Base-by-base conservation (phyloP, 2,888 invertebrate species). In the Invenusta paracnida region DNA sequence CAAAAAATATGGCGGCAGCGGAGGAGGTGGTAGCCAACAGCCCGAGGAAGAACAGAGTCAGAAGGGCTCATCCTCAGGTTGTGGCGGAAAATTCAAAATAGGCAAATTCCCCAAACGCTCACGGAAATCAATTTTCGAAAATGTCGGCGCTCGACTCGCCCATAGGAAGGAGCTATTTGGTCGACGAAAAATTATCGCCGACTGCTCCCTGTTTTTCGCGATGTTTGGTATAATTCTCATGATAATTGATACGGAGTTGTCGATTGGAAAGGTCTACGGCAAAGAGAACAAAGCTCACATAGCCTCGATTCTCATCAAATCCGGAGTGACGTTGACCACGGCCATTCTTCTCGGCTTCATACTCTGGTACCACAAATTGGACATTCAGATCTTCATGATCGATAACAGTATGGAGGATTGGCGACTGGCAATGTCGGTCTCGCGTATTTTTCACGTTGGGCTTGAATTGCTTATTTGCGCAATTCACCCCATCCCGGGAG, bases 391-490 rank as follows among this genome's bases (percentile, higher is more conserved):
- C 11, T 91, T 89, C 87, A 90, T 90, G 87, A 89, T 90, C 17
- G 90, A 91, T 88, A 91, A 91, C 85, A 89, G 90, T 13, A 89
- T 91, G 84, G 90, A 91, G 81, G 90, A 91, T 87, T 90, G 90
- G 89, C 87, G 89, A n/a, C 89, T 91, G 30, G 90, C 90, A 0
- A 88, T 91, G 88, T 89, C 89, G 48, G 84, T 86, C 0, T 86
- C 87, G n/a, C 87, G 90, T 5, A 87, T 90, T 11, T 81, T 88
- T 0, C 88, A 88, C 84, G 96, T 98, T 91, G 93, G 94, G 87
- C 93, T 96, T 90, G 98, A 99, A 93, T 88, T 91, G 29, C 48
- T 90, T 11, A 87, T 91, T 2, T 91, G 90, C 85, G 88, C 89
- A 81, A 88, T 91, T 83, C 91, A 91, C 88, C 91, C 91, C 0